A percentile compares a stretch with the other conserved stretches of the same genome.
Conservation (phyloP, 2,797 vertebrate genomes). For the Amphiprion clarkii region DNA sequence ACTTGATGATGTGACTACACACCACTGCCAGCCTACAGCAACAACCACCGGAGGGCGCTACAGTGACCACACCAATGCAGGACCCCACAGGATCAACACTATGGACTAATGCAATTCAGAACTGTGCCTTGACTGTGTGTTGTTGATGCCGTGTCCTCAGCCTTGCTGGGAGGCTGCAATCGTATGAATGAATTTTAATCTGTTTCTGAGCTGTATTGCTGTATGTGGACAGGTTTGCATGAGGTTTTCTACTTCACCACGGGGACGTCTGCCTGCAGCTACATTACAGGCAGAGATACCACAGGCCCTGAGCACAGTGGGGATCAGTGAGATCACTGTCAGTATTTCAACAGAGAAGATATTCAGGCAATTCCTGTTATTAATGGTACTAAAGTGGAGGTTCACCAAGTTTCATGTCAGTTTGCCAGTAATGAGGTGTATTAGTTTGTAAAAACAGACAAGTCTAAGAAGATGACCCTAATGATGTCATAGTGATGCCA, state of each 20-base stretch:
- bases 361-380: too few relatives aligned
- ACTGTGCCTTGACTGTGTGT: slow-evolving; percentile 82
- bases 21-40: slow-evolving; percentile 75
- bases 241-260: slow-evolving; percentile 8
- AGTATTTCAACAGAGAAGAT: background rate
- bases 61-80: slow-evolving; percentile 21
- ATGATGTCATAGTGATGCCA: background rate
- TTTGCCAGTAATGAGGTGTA: background rate
- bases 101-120: slow-evolving; percentile 74
- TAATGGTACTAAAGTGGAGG: background rate
- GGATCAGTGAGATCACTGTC: background rate
- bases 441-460: background rate
- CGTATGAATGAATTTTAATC: slow-evolving; percentile 26
- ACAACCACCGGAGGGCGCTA: slow-evolving; percentile 45
- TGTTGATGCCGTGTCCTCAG: slow-evolving; percentile 49
- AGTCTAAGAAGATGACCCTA: background rate
- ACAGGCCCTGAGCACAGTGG: slow-evolving; percentile 29
- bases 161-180: slow-evolving; percentile 22
- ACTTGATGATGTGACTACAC: slow-evolving; percentile 53
- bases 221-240: slow-evolving; percentile 18
- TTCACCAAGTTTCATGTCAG: background rate
- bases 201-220: slow-evolving; percentile 17
- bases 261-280: background rate
- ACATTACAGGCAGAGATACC: background rate
- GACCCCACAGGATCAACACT: slow-evolving; percentile 35